Base-by-base conservation (phyloP, 2,888 invertebrate genomes). In the Eulithis prunata region DNA sequence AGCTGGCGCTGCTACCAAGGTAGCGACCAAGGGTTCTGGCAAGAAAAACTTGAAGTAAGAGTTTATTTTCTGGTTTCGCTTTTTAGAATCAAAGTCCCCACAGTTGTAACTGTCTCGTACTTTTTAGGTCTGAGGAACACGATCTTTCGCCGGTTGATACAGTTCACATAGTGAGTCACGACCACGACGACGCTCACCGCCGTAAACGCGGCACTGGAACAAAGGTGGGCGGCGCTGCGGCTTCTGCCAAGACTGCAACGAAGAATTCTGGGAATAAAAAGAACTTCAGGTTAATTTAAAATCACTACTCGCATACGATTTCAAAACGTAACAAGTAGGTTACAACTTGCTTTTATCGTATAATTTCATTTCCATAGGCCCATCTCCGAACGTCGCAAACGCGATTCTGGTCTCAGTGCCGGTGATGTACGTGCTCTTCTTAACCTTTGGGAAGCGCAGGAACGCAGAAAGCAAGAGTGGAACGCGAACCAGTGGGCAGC, bases 401-500 rank as follows among this genome's bases (percentile, higher is more conserved):
- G 95, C 66, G 94, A 95, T 75, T 93, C 94, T 46, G 94, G 94
- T 47, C 86, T 95, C 52, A 94, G 94, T 71, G 94, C 95, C 1
- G 94, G 95, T 75, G 95, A 95, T 75, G 93, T 95, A 32, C 87
- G 95, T 62, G 94, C 95, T 56, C 87, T 95, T 6, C 86, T 95
- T 21, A 94, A 94, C 59, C 82, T 95, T 47, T 95, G 95, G 94
- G 95, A 95, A 80, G 94, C 93, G 66, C 94, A 94, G 74, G 94
- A 94, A 71, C 90, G 92, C 65, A 92, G 93, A 67, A 94, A 93
- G 75, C 93, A 93, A 67, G 83, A 94, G 71, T 94, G 90, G 86
- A 85, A 90, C 75, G 83, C 90, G 53, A 91, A 91, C 83, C 91
- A 87, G 80, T 88, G 89, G 87, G 80, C 86, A 7, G 84, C 90